Conservation (phyloP, 1,140 invertebrate genomes). For the Meloidogyne chitwoodi region DNA sequence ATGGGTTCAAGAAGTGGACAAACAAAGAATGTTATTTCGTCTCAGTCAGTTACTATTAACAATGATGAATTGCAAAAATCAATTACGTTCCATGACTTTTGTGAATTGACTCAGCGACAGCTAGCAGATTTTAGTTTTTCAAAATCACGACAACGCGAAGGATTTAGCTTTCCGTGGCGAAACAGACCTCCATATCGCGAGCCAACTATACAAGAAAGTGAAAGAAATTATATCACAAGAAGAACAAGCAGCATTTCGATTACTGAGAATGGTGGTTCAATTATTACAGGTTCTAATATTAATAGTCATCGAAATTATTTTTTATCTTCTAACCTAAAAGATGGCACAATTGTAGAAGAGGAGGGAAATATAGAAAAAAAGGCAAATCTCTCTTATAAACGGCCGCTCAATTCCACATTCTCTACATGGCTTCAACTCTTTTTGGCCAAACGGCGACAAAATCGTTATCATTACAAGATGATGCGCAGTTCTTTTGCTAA, state of each 20-base stretch:
- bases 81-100: constrained; percentile 54
- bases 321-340: not conserved
- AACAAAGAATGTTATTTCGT: not conserved
- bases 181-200: not conserved
- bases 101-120: constrained; percentile 34
- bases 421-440: constrained; percentile 49
- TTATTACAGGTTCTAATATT: not conserved
- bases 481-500: not conserved
- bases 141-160: not conserved
- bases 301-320: not conserved
- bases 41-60: not conserved
- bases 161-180: not conserved
- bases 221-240: constrained; percentile 17
- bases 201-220: constrained; percentile 7
- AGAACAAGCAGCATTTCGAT: not conserved
- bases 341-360: not conserved
- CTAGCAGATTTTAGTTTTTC: constrained; percentile 24
- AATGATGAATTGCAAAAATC: constrained; percentile 43
- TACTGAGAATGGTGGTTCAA: not conserved
- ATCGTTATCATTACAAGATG: not conserved
- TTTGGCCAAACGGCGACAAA: constrained; percentile 34
- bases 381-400: constrained; percentile 9
- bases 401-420: constrained; percentile 46
- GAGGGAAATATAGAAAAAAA: constrained; percentile 1
- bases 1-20: not conserved